These are phyloP conservation scores for Cecidostiba fungosa DNA, from an alignment of 2,888 invertebrate genomes.

Conservation along the genomic window DNA sequence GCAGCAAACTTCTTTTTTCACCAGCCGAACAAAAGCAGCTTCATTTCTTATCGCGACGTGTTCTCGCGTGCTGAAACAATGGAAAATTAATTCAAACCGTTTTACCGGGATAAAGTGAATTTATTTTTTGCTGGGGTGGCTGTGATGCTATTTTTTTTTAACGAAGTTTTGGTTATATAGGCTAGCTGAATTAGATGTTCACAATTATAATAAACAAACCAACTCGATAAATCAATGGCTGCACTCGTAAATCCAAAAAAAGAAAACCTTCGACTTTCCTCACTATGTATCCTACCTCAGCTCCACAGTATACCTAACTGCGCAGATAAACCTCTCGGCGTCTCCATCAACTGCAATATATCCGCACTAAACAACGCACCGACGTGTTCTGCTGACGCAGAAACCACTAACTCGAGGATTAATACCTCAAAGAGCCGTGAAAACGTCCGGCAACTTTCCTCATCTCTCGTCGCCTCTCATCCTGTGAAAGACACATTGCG, in stretches of 20 bases:
- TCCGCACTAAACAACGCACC: background rate
- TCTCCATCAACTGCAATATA: background rate
- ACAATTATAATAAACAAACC: no score
- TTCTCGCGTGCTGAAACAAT: background rate
- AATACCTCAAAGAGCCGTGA: constrained; percentile 25
- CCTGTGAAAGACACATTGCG: constrained; percentile 10
- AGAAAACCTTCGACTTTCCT: background rate
- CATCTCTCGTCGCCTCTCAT: constrained; percentile 24
- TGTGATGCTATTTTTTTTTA: no score
- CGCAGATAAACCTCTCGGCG: background rate
- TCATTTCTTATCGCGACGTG: background rate
- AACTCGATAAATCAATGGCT: background rate
- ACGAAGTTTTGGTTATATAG: background rate
- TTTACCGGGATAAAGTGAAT: background rate
- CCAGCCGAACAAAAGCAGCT: background rate
- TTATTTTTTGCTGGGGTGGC: background rate
- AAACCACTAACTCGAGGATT: constrained; percentile 30
- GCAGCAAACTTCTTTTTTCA: background rate
- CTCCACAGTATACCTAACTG: background rate
- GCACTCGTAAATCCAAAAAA: background rate
- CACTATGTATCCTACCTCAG: background rate
- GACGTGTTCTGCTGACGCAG: background rate
- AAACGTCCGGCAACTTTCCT: constrained; percentile 28
- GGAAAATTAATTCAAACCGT: constrained; percentile 11
- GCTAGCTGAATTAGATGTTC: no score